Evolutionary conservation across 2,888 invertebrate species (phyloP).

Genomic region (Patella depressa): DNA sequence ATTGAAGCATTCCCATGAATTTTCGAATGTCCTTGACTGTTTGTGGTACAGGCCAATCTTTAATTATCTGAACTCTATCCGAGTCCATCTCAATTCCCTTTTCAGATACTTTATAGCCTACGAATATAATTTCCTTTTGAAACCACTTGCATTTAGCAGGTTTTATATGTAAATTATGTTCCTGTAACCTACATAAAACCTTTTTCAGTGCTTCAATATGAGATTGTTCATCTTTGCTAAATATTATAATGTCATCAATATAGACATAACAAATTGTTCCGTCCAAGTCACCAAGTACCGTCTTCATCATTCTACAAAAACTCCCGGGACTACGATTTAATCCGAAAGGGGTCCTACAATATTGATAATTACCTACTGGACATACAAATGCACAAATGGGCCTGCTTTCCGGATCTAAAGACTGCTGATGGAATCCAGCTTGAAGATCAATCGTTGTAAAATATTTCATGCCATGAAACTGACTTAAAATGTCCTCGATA

Average conservation of each 20-base stretch:
- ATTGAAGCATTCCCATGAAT: neutral
- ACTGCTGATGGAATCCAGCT: neutral
- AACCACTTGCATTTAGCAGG: neutral
- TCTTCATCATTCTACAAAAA: constrained; percentile 4
- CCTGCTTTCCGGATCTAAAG: neutral
- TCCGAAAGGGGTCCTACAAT: constrained; percentile 2
- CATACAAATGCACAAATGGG: constrained; percentile 1
- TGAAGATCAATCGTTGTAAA: constrained; percentile 1
- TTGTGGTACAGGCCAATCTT: neutral
- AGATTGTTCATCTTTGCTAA: constrained; percentile 6
- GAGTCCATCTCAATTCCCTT: neutral
- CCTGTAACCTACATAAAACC: neutral
- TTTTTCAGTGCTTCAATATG: neutral
- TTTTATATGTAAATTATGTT: neutral
- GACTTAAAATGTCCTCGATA: neutral
- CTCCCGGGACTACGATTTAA: neutral
- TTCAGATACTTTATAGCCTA: neutral
- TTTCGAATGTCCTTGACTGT: neutral
- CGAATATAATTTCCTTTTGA: neutral
- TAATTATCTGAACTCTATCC: constrained; percentile 5
- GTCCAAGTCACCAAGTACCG: neutral
- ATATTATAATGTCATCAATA: neutral
- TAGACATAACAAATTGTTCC: neutral
- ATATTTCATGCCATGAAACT: neutral
- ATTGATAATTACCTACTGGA: neutral